Percentiles rank a stretch among this genome's conserved stretches.
Evolutionary conservation across 2,888 invertebrate genomes (phyloP).

Genomic region (Drosophila nr. fundita): DNA sequence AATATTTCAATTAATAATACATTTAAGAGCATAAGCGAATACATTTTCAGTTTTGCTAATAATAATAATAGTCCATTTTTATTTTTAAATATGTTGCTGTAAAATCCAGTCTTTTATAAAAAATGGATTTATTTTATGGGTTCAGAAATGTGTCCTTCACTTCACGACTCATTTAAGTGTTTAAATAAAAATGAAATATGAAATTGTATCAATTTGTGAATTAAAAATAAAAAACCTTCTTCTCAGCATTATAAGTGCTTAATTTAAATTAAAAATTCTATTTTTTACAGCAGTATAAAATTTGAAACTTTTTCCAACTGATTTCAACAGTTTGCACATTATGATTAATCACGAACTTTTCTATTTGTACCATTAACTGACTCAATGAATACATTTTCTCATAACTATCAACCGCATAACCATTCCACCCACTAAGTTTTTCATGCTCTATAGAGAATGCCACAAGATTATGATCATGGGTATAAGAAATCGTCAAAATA

Average conservation of each 20-base stretch:
- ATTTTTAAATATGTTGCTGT: no score
- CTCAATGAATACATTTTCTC: background rate
- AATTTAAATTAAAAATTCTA: background rate
- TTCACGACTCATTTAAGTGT: background rate
- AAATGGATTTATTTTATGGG: no score
- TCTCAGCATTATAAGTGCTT: background rate
- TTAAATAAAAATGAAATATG: background rate
- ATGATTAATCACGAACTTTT: conserved; percentile 41
- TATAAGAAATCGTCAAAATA: conserved; percentile 55
- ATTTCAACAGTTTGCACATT: conserved; percentile 12
- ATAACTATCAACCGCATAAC: conserved; percentile 27
- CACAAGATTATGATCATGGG: conserved; percentile 73
- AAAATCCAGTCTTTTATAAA: no score
- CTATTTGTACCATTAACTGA: conserved; percentile 1
- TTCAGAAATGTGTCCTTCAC: fast-evolving
- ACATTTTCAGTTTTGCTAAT: no score
- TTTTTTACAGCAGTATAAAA: background rate
- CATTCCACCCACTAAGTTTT: conserved; percentile 43
- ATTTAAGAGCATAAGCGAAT: no score
- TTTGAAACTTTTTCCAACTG: background rate
- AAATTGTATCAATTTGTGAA: background rate
- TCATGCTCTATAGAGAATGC: conserved; percentile 58
- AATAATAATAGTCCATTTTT: no score
- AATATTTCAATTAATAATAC: no score
- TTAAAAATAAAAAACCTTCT: background rate